phyloP scores from a whole-genome alignment of 2,888 invertebrate species.

The Microchrysa polita region DNA sequence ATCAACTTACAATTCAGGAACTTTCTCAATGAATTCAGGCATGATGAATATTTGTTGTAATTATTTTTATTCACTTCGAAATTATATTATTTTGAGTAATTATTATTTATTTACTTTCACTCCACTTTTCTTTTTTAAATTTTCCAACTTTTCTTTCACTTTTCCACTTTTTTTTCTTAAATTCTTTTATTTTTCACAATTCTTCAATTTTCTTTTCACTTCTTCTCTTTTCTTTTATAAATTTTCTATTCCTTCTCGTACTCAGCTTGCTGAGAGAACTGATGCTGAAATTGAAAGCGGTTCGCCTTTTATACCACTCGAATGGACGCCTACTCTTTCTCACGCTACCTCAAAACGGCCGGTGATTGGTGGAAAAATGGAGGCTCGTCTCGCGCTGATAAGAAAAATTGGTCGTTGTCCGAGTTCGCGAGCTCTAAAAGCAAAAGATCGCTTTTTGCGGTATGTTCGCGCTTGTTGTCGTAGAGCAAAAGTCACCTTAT shows the following conservation, averaged over 20 bases:
- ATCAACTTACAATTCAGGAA: constrained; percentile 33
- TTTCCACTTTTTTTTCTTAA: neutral
- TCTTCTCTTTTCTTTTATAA: neutral
- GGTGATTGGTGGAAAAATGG: constrained; percentile 15
- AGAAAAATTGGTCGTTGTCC: neutral
- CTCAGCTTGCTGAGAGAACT: constrained; percentile 35
- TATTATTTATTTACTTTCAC: too few species aligned
- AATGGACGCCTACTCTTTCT: constrained; percentile 16
- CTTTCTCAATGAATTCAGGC: constrained; percentile 41
- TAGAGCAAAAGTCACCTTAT: neutral
- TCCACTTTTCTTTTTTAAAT: constrained; percentile 10
- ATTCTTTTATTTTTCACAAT: neutral
- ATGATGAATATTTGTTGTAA: constrained; percentile 30
- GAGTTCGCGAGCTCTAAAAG: neutral
- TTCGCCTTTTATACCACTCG: constrained; percentile 28
- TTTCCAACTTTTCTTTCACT: constrained; percentile 8
- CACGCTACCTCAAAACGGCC: neutral
- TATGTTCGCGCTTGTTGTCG: neutral
- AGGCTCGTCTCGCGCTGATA: constrained; percentile 40
- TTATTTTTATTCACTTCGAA: too few species aligned
- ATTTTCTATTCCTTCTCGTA: constrained; percentile 2
- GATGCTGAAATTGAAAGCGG: constrained; percentile 25
- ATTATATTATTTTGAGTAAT: too few species aligned
- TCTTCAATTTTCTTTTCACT: neutral
- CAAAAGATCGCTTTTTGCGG: neutral